A percentile compares a stretch with the other conserved stretches of the same genome.
phyloP scores from a whole-genome alignment of 1,140 invertebrate genomes.

The Aethina tumida region DNA sequence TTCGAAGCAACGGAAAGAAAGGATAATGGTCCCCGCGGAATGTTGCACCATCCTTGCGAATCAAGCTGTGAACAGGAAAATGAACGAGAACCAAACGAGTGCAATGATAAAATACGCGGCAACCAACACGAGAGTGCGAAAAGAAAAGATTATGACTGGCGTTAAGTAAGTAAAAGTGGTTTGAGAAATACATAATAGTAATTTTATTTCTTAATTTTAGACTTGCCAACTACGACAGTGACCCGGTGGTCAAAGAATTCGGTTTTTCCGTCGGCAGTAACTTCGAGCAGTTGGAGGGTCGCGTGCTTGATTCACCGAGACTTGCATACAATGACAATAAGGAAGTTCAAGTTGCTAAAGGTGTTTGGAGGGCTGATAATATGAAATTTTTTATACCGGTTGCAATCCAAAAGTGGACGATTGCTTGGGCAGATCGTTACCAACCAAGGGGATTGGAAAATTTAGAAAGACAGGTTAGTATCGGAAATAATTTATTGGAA shows the following conservation, averaged over 20 bases:
- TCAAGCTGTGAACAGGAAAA: constrained; percentile 43
- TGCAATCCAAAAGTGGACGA: constrained; percentile 32
- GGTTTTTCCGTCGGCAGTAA: constrained; percentile 40
- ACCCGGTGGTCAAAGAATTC: constrained; percentile 45
- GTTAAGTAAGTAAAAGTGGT: no score
- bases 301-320: constrained; percentile 44
- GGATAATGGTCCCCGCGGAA: constrained; percentile 48
- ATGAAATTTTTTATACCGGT: constrained; percentile 28
- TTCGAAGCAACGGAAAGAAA: constrained; percentile 32
- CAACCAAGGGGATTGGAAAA: constrained; percentile 5
- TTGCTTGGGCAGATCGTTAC: constrained; percentile 24
- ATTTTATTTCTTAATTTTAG: no score
- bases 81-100: constrained; percentile 46
- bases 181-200: no score
- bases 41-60: constrained; percentile 47
- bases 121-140: constrained; percentile 45
- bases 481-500: no score
- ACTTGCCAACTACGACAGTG: constrained; percentile 37
- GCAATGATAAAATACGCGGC: constrained; percentile 55
- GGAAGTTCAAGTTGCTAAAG: constrained; percentile 25
- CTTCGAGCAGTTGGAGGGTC: constrained; percentile 45
- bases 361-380: constrained; percentile 34
- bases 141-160: constrained; percentile 50
- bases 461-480: no score
- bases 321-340: constrained; percentile 36